These are phyloP conservation scores for Carposina sasakii DNA, from an alignment of 1,140 invertebrate genomes.

Conservation along the genomic window DNA sequence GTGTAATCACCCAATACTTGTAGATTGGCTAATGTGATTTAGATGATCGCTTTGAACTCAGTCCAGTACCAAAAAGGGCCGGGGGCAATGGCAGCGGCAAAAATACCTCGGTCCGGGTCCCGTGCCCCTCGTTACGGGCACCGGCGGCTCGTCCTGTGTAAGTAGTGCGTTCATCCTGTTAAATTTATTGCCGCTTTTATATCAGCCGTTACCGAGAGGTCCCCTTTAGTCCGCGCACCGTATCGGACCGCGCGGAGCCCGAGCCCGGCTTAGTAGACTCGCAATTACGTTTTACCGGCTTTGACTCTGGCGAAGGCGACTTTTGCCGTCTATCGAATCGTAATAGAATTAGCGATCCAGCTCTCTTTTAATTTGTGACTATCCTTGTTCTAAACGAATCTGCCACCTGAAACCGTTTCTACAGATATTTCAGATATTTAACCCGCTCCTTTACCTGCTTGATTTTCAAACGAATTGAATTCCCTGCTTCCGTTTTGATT, in stretches of 20 bases:
- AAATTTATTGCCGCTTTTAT: conserved; percentile 72
- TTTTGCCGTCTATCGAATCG: conserved; percentile 70
- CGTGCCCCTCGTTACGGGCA: conserved; percentile 57
- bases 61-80: conserved; percentile 14
- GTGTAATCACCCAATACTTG: no score
- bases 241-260: conserved; percentile 64
- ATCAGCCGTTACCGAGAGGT: conserved; percentile 66
- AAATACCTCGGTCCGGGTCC: conserved; percentile 37
- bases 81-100: conserved; percentile 16
- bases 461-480: no score
- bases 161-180: conserved; percentile 70
- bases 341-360: conserved; percentile 69
- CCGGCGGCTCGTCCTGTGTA: conserved; percentile 53
- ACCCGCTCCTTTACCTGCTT: no score
- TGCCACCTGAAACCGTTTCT: no score
- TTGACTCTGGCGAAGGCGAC: conserved; percentile 63
- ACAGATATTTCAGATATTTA: no score
- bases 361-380: conserved; percentile 67
- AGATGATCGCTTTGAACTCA: no score
- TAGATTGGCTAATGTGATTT: no score
- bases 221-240: conserved; percentile 65
- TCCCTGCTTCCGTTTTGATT: no score
- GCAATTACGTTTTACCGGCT: conserved; percentile 71
- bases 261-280: conserved; percentile 69
- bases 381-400: conserved; percentile 61